Conservation (phyloP, 2,113 vertebrate genomes). For the Orientallactaga bullata region DNA sequence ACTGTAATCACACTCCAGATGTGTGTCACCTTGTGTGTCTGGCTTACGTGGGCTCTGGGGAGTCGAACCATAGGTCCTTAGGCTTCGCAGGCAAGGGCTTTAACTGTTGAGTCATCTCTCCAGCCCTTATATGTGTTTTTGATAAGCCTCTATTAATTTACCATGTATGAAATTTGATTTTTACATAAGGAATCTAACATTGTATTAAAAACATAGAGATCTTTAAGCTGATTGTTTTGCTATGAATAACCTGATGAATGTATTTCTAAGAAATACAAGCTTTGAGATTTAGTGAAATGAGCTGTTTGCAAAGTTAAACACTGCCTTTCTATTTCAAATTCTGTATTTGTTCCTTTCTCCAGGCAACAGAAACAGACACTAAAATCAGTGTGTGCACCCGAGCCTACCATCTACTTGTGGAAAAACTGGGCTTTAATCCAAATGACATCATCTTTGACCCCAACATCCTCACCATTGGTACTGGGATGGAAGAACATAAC, state of each 20-base stretch:
- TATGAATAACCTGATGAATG: not conserved
- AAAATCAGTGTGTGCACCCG: conserved; percentile 94
- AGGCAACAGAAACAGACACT: conserved; percentile 94
- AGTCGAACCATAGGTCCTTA: no score
- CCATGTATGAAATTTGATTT: not conserved
- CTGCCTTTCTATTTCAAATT: conserved; percentile 30
- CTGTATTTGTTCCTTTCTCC: conserved; percentile 21
- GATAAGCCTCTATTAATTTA: not conserved
- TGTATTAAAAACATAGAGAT: not conserved
- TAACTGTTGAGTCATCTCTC: no score
- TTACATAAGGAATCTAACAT: not conserved
- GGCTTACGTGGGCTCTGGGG: no score
- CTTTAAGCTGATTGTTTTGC: not conserved
- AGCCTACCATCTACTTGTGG: conserved; percentile 93
- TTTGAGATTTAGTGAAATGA: not conserved
- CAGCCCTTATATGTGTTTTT: not conserved
- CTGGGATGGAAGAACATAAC: conserved; percentile 98
- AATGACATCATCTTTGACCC: conserved; percentile 99
- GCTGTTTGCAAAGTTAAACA: conserved; percentile 18
- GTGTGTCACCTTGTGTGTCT: no score
- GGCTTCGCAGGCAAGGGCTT: no score
- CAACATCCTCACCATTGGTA: conserved; percentile 98
- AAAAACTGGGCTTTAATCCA: conserved; percentile 92
- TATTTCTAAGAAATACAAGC: conserved; percentile 42
- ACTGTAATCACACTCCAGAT: no score